A percentile compares a stretch with the other conserved stretches of the same genome.
Conservation (phyloP, 2,888 invertebrate genomes). For the Spisula subtruncata region DNA sequence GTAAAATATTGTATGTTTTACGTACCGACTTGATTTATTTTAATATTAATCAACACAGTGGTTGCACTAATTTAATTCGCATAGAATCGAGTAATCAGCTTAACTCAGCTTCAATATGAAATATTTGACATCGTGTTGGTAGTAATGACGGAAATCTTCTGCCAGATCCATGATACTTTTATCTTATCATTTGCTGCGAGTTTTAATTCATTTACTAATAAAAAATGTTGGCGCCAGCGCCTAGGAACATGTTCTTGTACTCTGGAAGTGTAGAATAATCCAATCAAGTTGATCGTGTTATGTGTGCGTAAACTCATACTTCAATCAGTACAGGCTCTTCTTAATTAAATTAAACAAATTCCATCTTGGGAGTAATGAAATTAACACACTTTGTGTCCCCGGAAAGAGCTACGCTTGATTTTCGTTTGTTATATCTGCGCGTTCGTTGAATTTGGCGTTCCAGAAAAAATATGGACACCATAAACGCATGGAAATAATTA, state of each 20-base stretch:
- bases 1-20: too few species aligned
- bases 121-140: neutral
- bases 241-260: constrained; percentile 47
- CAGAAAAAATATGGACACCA: neutral
- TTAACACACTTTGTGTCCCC: constrained; percentile 71
- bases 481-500: neutral
- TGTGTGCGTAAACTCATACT: constrained; percentile 51
- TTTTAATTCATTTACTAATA: constrained; percentile 55
- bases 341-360: constrained; percentile 73
- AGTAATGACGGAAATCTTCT: neutral
- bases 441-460: neutral
- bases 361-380: constrained; percentile 61
- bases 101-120: neutral
- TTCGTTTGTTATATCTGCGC: constrained; percentile 58
- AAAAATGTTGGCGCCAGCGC: constrained; percentile 42
- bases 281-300: constrained; percentile 67
- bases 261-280: constrained; percentile 58
- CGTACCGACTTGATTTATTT: too few species aligned
- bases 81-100: neutral
- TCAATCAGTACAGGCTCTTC: constrained; percentile 58
- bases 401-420: constrained; percentile 58
- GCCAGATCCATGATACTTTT: neutral
- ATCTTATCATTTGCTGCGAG: constrained; percentile 42
- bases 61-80: too few species aligned
- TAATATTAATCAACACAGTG: too few species aligned